Percentiles rank a stretch among this genome's conserved stretches.
phyloP scores from a whole-genome alignment of 2,888 invertebrate genomes.

The Apodemia duryi region DNA sequence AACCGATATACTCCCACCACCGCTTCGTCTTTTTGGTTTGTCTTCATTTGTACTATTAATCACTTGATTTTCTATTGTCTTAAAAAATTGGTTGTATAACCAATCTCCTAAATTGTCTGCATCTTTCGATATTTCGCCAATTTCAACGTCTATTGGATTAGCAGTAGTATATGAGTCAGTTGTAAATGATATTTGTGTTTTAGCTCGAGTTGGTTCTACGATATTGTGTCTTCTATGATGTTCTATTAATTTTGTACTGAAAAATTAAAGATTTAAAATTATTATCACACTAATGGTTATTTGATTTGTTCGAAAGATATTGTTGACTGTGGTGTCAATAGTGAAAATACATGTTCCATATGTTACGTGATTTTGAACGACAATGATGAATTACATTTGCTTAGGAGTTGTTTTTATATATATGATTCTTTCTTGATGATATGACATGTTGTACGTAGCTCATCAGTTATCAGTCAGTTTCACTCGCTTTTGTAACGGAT shows the following conservation, averaged over 20 bases:
- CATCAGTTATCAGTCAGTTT: too few relatives aligned
- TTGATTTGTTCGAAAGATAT: too few relatives aligned
- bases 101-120: slow-evolving; percentile 64
- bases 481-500: too few relatives aligned
- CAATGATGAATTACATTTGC: too few relatives aligned
- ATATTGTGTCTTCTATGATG: slow-evolving; percentile 42
- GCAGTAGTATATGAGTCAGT: slow-evolving; percentile 25
- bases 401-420: too few relatives aligned
- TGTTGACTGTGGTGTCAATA: too few relatives aligned
- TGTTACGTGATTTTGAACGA: too few relatives aligned
- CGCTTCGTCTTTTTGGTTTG: slow-evolving; percentile 48
- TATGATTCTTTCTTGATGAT: too few relatives aligned
- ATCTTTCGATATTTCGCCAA: slow-evolving; percentile 51
- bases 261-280: slow-evolving; percentile 31
- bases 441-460: too few relatives aligned
- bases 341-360: too few relatives aligned
- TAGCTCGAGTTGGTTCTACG: slow-evolving; percentile 40
- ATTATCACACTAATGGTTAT: background rate
- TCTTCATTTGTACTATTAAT: slow-evolving; percentile 49
- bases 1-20: slow-evolving; percentile 22
- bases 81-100: slow-evolving; percentile 70
- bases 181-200: background rate
- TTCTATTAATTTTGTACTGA: slow-evolving; percentile 52
- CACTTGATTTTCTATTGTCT: slow-evolving; percentile 66
- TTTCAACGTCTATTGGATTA: slow-evolving; percentile 41